Conservation (phyloP, 1,140 invertebrate species). For the Leptopilina clavipes region DNA sequence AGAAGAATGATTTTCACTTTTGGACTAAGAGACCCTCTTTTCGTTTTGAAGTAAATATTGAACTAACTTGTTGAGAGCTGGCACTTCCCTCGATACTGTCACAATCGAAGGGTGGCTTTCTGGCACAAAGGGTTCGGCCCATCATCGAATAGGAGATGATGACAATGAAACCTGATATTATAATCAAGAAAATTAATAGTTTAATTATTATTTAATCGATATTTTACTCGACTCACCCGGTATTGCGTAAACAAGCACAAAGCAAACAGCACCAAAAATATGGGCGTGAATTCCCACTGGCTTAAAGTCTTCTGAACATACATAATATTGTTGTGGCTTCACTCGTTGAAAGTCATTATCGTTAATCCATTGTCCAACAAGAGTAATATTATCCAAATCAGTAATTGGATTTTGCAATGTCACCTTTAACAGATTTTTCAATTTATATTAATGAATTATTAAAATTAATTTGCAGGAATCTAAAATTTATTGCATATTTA, state of each 20-base stretch:
- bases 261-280: slow-evolving; percentile 80
- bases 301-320: slow-evolving; percentile 61
- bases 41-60: neutral
- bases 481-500: no score
- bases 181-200: slow-evolving; percentile 56
- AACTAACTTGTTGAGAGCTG: slow-evolving; percentile 78
- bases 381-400: slow-evolving; percentile 53
- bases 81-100: slow-evolving; percentile 75
- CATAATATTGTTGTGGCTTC: slow-evolving; percentile 51
- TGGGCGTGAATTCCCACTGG: slow-evolving; percentile 60
- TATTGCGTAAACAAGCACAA: slow-evolving; percentile 83
- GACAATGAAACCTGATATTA: slow-evolving; percentile 80
- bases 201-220: neutral
- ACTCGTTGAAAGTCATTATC: slow-evolving; percentile 39
- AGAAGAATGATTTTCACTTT: neutral
- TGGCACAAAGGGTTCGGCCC: slow-evolving; percentile 81
- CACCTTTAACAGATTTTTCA: slow-evolving; percentile 44
- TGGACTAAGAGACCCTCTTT: neutral
- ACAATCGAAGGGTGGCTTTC: slow-evolving; percentile 79
- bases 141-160: slow-evolving; percentile 83
- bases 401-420: slow-evolving; percentile 53
- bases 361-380: slow-evolving; percentile 41
- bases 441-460: neutral
- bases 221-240: slow-evolving; percentile 75
- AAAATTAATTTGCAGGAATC: no score